Conservation (phyloP, 2,113 vertebrate genomes). For the Stegastes partitus region DNA sequence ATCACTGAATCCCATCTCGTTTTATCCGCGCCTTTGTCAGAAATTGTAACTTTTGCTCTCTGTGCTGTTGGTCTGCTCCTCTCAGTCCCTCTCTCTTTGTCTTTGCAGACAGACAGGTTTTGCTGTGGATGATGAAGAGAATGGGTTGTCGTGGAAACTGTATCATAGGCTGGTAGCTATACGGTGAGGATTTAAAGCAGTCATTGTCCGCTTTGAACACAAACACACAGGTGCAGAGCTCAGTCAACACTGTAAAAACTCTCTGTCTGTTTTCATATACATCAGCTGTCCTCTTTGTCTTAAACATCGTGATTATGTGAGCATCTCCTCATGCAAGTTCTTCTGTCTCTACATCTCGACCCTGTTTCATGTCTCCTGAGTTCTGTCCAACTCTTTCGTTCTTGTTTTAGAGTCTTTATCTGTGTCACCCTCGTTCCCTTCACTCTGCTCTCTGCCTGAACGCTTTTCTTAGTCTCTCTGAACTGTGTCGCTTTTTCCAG, state of each 20-base stretch:
- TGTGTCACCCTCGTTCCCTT: conserved; percentile 54
- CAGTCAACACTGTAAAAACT: conserved; percentile 38
- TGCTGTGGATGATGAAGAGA: conserved; percentile 66
- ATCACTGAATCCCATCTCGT: too few species aligned
- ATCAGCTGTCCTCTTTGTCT: conserved; percentile 10
- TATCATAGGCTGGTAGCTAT: conserved; percentile 66
- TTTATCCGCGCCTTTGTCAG: background rate
- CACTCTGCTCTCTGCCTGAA: conserved; percentile 22
- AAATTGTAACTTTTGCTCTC: background rate
- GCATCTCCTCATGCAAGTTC: background rate
- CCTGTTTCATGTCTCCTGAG: conserved; percentile 62
- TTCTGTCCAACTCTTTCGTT: conserved; percentile 29
- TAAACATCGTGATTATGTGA: background rate
- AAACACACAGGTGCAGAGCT: conserved; percentile 25
- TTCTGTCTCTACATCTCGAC: conserved; percentile 21
- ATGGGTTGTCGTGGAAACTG: conserved; percentile 83
- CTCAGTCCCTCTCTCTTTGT: conserved; percentile 13
- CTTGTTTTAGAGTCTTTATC: conserved; percentile 60
- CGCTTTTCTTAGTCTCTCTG: conserved; percentile 59
- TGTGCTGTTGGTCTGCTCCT: background rate
- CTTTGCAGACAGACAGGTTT: conserved; percentile 60
- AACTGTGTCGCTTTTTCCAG: conserved; percentile 58
- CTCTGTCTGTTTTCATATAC: background rate
- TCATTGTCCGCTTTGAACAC: conserved; percentile 52
- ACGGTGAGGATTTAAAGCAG: conserved; percentile 62